Percentiles rank a stretch among this genome's conserved stretches.
Evolutionary conservation across 2,888 invertebrate genomes (phyloP).

Genomic region (Eumacrocentrus americanus): DNA sequence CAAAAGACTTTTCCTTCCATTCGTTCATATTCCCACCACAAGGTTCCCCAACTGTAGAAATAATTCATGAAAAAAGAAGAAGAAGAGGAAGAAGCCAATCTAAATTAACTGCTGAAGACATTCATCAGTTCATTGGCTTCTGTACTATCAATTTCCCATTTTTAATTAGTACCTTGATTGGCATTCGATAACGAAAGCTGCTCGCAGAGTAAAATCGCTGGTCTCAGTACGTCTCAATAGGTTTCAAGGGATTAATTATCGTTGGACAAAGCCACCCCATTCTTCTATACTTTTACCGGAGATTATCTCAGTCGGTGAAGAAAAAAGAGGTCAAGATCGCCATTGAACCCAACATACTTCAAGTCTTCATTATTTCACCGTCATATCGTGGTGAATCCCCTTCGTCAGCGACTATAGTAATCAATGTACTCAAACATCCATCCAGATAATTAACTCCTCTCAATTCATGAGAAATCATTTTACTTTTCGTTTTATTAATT

Average conservation of each 20-base stretch:
- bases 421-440: background rate
- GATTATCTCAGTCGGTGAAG: no score
- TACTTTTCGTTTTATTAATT: no score
- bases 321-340: constrained; percentile 17
- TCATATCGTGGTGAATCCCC: background rate
- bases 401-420: constrained; percentile 13
- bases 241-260: constrained; percentile 16
- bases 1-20: background rate
- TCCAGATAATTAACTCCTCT: background rate
- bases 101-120: background rate
- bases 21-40: no score
- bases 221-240: background rate
- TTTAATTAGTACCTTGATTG: constrained; percentile 2
- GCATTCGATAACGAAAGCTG: background rate
- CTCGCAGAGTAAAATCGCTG: background rate
- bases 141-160: background rate
- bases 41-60: no score
- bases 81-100: background rate
- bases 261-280: constrained; percentile 12
- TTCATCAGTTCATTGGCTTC: background rate
- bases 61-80: background rate
- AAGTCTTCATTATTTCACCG: constrained; percentile 6
- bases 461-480: no score
- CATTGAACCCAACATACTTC: background rate
- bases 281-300: background rate